These are phyloP conservation scores for Trissonchulus latispiculum DNA, from an alignment of 2,888 invertebrate species.

Conservation along the genomic window DNA sequence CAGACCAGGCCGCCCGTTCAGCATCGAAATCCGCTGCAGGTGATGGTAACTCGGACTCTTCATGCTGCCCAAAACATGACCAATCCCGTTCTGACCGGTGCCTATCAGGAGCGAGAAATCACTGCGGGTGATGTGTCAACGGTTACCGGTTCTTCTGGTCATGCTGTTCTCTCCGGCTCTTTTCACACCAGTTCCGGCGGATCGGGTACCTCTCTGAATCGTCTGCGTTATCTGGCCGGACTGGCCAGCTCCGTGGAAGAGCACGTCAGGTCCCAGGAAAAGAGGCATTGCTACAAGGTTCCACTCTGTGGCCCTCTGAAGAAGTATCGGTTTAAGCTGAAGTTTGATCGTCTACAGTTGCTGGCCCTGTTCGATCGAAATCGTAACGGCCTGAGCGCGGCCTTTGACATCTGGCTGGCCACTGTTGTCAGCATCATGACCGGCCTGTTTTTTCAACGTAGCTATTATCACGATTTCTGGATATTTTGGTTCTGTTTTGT, in stretches of 20 bases:
- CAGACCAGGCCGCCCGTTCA: not conserved
- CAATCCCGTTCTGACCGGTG: constrained; percentile 11
- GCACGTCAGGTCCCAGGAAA: constrained; percentile 3
- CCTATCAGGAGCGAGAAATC: not conserved
- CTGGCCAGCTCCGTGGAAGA: not conserved
- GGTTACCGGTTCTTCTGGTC: not conserved
- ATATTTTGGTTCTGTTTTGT: constrained; percentile 92
- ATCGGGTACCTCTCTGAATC: constrained; percentile 3
- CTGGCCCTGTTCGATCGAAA: constrained; percentile 83
- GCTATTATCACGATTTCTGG: constrained; percentile 79
- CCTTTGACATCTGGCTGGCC: constrained; percentile 70
- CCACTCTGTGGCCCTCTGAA: not conserved
- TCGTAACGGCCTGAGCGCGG: constrained; percentile 66
- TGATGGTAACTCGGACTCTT: constrained; percentile 18
- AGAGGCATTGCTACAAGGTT: not conserved
- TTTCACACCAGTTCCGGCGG: not conserved
- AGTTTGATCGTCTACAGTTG: constrained; percentile 81
- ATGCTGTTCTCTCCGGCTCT: not conserved
- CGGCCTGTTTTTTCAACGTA: constrained; percentile 45
- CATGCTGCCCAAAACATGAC: not conserved
- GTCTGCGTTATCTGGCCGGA: constrained; percentile 7
- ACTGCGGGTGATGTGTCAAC: not conserved
- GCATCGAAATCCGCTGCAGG: constrained; percentile 12
- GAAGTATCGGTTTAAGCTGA: constrained; percentile 49
- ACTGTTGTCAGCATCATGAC: constrained; percentile 66